A percentile compares a stretch with the other conserved stretches of the same genome.
phyloP scores from a whole-genome alignment of 1,140 invertebrate species.

The Drosophila orena region DNA sequence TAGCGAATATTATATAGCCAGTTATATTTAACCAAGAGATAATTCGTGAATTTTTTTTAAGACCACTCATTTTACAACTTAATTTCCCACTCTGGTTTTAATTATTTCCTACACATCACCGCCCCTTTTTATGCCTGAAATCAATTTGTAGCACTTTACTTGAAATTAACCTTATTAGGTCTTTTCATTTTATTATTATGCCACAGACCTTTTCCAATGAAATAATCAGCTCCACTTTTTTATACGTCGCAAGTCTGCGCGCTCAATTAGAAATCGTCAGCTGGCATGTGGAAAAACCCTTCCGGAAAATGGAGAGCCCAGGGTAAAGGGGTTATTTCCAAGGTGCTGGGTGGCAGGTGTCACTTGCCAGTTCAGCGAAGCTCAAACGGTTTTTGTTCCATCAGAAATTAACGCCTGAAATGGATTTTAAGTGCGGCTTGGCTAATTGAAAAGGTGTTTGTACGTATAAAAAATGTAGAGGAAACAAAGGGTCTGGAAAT shows the following conservation, averaged over 20 bases:
- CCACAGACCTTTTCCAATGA: constrained; percentile 33
- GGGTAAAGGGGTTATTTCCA: constrained; percentile 11
- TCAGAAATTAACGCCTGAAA: constrained; percentile 78
- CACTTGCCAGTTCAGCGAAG: constrained; percentile 67
- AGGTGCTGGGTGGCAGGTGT: constrained; percentile 62
- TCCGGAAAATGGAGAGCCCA: constrained; percentile 7
- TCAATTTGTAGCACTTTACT: constrained; percentile 80
- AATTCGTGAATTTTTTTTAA: too few species aligned
- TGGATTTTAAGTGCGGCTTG: constrained; percentile 75
- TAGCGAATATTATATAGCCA: too few species aligned
- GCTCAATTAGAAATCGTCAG: constrained; percentile 69
- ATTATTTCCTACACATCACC: background rate
- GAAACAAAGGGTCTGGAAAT: constrained; percentile 54
- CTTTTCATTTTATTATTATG: constrained; percentile 53
- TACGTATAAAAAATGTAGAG: constrained; percentile 14
- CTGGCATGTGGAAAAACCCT: constrained; percentile 31
- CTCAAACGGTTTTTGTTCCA: constrained; percentile 63
- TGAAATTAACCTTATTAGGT: constrained; percentile 72
- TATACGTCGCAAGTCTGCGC: constrained; percentile 61
- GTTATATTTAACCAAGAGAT: too few species aligned
- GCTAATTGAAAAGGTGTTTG: constrained; percentile 78
- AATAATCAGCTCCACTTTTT: constrained; percentile 49
- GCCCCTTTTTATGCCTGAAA: constrained; percentile 47
- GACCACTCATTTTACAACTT: background rate
- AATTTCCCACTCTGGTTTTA: background rate